Base-by-base conservation (phyloP, 2,113 vertebrate genomes). In the Pristiophorus japonicus region DNA sequence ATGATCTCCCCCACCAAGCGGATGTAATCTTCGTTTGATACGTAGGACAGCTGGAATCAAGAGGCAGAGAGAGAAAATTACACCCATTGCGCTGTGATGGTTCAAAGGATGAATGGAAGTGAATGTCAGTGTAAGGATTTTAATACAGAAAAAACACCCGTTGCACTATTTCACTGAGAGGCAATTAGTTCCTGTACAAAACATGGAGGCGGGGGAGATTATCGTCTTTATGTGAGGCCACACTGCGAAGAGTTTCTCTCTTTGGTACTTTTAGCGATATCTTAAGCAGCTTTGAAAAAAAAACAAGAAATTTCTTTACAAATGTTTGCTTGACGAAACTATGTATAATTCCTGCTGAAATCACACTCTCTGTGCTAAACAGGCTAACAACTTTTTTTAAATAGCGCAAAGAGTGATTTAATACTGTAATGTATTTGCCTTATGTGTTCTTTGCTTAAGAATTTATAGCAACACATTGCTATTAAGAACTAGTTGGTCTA, bases 1-100 rank as follows among this genome's bases (percentile, higher is more conserved):
- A 99, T 98, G 96, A 99, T 96, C 96, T 99, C 99, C 24, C 99
- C 99, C 0, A 97, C 98, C 94, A 99, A 96, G 51, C 98, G 98
- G 95, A 99, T 96, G 42, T 97, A 97, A 97, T 99, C 99, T 73
- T 97, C 96, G 67, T 98, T 96, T 0, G 97, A 97, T 87, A 97
- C 93, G 63, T 99, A 99, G 16, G 98, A 98, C 96, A 99, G 99
- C 99, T 99, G 62, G 81, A 38, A 96, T 84, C 70, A 87, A 0
- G 87, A 94, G 45, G 4, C 66, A n/a, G 59, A 96, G 95, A 95
- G n/a, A 63, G 62, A 92, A 45, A 6, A 16, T 81, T 81, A 81
- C 38, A 45, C 38, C 75, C 75, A 81, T 4, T 81, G 78, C 78
- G 45, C 0, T 18, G 78, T 20, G 38, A 92, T n/a, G 51, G 10